Evolutionary conservation across 2,888 invertebrate genomes (phyloP).

Genomic region (Caenorhabditis sp.): DNA sequence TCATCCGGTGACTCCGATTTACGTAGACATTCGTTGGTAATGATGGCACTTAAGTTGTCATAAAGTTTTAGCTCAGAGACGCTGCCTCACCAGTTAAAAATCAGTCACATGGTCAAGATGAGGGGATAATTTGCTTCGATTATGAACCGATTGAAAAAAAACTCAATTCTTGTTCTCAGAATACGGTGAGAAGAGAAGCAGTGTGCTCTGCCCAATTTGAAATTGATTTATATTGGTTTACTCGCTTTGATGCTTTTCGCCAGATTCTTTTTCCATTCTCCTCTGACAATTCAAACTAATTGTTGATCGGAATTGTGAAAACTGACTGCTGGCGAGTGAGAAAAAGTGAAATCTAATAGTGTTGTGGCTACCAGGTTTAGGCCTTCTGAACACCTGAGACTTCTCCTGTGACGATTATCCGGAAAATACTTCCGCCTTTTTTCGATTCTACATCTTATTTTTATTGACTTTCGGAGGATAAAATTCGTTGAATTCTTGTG

Average conservation of each 20-base stretch:
- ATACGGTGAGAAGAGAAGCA: background rate
- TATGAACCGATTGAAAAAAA: background rate
- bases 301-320: background rate
- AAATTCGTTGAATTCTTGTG: background rate
- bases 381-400: conserved; percentile 8
- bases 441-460: conserved; percentile 2
- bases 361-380: no score
- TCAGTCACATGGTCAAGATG: conserved; percentile 8
- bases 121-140: conserved; percentile 20
- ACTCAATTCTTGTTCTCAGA: background rate
- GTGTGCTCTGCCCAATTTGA: conserved; percentile 3
- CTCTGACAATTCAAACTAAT: background rate
- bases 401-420: background rate
- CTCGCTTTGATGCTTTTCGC: background rate
- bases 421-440: conserved; percentile 25
- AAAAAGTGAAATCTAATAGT: background rate
- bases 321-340: no score
- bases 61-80: conserved; percentile 19
- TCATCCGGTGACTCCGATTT: background rate
- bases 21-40: conserved; percentile 1
- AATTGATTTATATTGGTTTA: background rate
- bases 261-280: background rate
- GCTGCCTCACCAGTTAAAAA: conserved; percentile 28
- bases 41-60: conserved; percentile 37
- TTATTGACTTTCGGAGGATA: conserved; percentile 27